Conservation (phyloP, 2,113 vertebrate genomes). For the Bubo bubo region DNA sequence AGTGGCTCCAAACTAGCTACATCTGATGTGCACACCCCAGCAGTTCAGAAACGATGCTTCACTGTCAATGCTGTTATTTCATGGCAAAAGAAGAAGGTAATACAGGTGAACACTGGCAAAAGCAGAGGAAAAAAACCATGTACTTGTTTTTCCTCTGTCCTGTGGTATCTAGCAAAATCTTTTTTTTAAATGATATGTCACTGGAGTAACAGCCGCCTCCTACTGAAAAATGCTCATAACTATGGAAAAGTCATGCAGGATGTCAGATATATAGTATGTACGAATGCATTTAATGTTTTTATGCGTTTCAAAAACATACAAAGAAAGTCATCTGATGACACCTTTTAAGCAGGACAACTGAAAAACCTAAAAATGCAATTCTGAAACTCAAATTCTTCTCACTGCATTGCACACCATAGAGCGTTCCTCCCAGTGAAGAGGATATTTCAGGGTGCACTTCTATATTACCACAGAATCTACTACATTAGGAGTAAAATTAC, state of each 20-base stretch:
- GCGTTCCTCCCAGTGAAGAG: not conserved
- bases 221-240: not conserved
- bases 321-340: not conserved
- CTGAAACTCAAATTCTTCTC: not conserved
- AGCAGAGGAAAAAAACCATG: not conserved
- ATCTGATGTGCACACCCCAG: not conserved
- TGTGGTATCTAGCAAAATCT: not conserved
- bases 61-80: not conserved
- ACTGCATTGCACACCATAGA: too few species aligned
- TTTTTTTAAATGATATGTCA: not conserved
- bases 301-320: not conserved
- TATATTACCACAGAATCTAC: not conserved
- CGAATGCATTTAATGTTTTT: not conserved
- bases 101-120: not conserved
- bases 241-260: not conserved
- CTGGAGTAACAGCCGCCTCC: not conserved
- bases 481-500: not conserved
- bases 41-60: not conserved
- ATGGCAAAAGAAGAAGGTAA: not conserved
- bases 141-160: not conserved
- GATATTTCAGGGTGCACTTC: fast-evolving
- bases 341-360: not conserved
- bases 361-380: not conserved
- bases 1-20: not conserved
- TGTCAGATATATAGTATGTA: not conserved